phyloP scores from a whole-genome alignment of 2,113 vertebrate genomes.

The Tapirus terrestris region DNA sequence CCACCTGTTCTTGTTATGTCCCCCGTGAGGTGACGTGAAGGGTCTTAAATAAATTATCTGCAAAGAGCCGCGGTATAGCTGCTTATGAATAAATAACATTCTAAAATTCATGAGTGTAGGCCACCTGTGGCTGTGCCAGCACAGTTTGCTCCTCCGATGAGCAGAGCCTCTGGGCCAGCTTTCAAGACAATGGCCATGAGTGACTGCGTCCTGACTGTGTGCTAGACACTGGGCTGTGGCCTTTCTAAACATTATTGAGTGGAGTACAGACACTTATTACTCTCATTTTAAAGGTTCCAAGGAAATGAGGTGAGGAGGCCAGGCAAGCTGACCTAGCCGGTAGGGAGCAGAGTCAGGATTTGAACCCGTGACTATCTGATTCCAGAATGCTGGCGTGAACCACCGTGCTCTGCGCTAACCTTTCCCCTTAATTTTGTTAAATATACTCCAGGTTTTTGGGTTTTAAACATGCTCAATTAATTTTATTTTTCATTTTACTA shows the following conservation, averaged over 20 bases:
- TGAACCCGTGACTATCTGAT: background rate
- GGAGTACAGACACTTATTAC: background rate
- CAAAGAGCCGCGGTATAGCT: too few relatives aligned
- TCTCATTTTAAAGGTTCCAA: background rate
- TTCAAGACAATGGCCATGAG: background rate
- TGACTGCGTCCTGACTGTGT: background rate
- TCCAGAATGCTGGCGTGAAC: background rate
- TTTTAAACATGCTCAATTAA: background rate
- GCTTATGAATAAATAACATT: background rate
- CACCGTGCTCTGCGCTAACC: background rate
- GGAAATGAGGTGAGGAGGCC: background rate
- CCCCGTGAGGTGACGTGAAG: background rate
- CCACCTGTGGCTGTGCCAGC: background rate
- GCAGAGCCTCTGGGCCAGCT: background rate
- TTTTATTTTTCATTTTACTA: conserved; percentile 8
- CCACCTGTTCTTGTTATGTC: rapidly evolving
- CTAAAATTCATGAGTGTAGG: background rate
- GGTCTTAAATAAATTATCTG: background rate
- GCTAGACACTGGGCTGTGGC: rapidly evolving
- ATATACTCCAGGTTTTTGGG: background rate
- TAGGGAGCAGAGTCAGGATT: background rate
- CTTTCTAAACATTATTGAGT: rapidly evolving
- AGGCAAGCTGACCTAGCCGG: rapidly evolving
- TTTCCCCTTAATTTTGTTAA: background rate
- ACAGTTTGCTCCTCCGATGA: too few relatives aligned